A percentile compares a stretch with the other conserved stretches of the same genome.
These are phyloP conservation scores for Onchidella celtica DNA, from an alignment of 2,888 invertebrate species.

Conservation along the genomic window DNA sequence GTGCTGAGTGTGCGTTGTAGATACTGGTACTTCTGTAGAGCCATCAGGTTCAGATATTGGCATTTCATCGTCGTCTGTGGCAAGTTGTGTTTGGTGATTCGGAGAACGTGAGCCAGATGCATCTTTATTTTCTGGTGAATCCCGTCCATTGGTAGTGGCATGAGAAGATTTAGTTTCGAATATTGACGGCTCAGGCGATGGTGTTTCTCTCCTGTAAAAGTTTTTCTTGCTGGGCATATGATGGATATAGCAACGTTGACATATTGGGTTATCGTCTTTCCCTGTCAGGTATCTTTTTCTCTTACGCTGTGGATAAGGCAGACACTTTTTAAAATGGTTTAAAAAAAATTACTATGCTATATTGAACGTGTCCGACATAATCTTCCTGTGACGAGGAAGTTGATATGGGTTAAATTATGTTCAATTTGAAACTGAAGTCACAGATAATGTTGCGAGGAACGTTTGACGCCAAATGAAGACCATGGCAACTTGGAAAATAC, in stretches of 20 bases:
- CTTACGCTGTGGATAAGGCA: not conserved
- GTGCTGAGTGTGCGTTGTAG: no score
- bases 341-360: no score
- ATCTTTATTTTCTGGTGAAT: no score
- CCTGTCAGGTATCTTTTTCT: constrained; percentile 50
- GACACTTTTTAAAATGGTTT: no score
- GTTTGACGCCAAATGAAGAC: no score
- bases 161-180: not conserved
- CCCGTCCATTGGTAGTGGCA: not conserved
- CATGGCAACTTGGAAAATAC: no score
- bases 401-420: no score
- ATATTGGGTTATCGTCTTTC: constrained; percentile 65
- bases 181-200: constrained; percentile 15
- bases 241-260: constrained; percentile 68
- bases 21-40: no score
- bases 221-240: constrained; percentile 67
- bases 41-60: not conserved
- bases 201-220: constrained; percentile 55
- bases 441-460: no score
- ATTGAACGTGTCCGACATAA: no score
- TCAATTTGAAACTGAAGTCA: no score
- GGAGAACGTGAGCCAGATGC: not conserved
- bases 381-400: no score
- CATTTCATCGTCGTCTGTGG: not conserved
- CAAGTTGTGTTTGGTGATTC: not conserved